phyloP scores from a whole-genome alignment of 2,888 invertebrate species.

The Thymelicus lineola region DNA sequence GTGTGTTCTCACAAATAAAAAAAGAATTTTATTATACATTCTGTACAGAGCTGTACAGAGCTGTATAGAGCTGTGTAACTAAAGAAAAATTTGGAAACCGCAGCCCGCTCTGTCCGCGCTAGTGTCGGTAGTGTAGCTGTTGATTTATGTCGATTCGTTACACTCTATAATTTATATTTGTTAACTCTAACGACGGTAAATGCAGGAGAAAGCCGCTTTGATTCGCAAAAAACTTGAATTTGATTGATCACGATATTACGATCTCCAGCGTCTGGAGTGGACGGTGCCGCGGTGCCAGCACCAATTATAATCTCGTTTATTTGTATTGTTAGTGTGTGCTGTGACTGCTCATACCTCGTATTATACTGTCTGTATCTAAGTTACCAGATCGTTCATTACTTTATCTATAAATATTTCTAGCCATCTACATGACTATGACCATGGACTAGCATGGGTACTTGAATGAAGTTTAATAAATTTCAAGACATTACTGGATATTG shows the following conservation, averaged over 20 bases:
- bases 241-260: constrained; percentile 26
- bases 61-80: no score
- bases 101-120: neutral
- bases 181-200: constrained; percentile 30
- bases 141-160: constrained; percentile 26
- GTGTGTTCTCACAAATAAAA: no score
- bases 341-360: neutral
- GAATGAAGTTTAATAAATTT: no score
- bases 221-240: constrained; percentile 35
- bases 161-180: constrained; percentile 30
- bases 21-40: no score
- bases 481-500: no score
- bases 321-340: neutral
- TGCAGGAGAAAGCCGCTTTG: constrained; percentile 27
- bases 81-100: constrained; percentile 4
- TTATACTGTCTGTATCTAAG: neutral
- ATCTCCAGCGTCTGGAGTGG: neutral
- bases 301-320: constrained; percentile 1
- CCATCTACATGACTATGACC: no score
- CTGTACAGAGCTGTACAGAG: no score
- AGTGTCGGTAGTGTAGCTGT: neutral
- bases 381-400: no score
- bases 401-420: no score
- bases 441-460: no score
- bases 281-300: no score